Base-by-base conservation (phyloP, 1,140 invertebrate genomes). In the Mesaphorura yosii region DNA sequence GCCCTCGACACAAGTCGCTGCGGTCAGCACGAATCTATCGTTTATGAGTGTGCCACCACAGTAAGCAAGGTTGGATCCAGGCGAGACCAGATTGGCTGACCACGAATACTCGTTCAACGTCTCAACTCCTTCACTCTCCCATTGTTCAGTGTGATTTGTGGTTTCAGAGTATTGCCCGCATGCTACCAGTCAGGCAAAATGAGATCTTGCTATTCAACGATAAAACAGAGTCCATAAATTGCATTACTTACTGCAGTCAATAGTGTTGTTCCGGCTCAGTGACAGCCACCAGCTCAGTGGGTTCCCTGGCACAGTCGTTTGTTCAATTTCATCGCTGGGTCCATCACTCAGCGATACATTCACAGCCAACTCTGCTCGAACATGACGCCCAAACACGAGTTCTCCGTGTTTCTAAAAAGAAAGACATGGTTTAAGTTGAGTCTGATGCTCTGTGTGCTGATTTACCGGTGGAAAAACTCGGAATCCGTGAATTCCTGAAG, bases 1-100 rank as follows among this genome's bases (percentile, higher is more conserved):
- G 53, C 53, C 53, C 27, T 60, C 58, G 10, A 55, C 53, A 40
- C 58, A 60, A 20, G 49, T 29, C 0, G 58, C 58, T 4, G 25
- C 17, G 14, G 57, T 59, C 2, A 59, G 22, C 3, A 59, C 57
- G 29, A 46, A 51, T 26, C 53, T 28, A 29, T 60, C 58, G 19
- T 48, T 53, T 1, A 59, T 34, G 3, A 48, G 28, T 4, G 54
- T 27, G 15, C 51, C 51, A 26, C 42, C 49, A 45, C 51, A 53
- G 22, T 28, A 57, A n/a, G 29, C 44, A 37, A 31, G 26, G 4
- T 23, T 29, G 7, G 28, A 26, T 42, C 53, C 54, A 45, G 48
- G 25, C 3, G 48, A 2, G 1, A 51, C 48, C 14, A 51, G 22
- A 26, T 29, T 50, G n/a, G 40, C 49, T 26, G 48, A 51, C 48